phyloP scores from a whole-genome alignment of 2,888 invertebrate genomes.

The Dendrolimus pini region DNA sequence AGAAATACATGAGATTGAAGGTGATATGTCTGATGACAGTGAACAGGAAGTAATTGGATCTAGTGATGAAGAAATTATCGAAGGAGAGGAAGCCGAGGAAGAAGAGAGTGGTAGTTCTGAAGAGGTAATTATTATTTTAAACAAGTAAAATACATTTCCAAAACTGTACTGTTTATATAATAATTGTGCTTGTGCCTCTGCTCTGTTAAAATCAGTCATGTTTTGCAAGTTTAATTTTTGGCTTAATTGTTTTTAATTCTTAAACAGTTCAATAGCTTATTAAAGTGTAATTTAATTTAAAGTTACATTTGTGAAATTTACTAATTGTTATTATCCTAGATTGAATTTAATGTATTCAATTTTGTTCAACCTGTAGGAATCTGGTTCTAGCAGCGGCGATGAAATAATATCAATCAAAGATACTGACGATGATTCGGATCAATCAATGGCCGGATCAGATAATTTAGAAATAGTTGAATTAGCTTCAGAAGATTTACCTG shows the following conservation, averaged over 20 bases:
- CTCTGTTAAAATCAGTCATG: no score
- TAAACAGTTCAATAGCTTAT: no score
- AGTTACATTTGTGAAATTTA: not conserved
- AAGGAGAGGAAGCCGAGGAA: conserved; percentile 11
- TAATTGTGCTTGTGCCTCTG: no score
- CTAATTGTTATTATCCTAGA: conserved; percentile 2
- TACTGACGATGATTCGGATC: conserved; percentile 29
- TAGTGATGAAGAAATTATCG: conserved; percentile 16
- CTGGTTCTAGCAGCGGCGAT: conserved; percentile 21
- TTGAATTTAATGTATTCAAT: no score
- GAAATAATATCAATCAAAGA: conserved; percentile 45
- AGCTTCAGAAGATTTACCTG: conserved; percentile 10
- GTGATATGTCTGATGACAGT: conserved; percentile 45
- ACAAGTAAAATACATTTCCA: conserved; percentile 4
- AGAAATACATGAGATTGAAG: conserved; percentile 64
- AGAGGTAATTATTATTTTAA: conserved; percentile 14
- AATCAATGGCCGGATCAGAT: conserved; percentile 16
- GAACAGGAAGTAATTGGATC: conserved; percentile 14
- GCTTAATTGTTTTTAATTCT: no score
- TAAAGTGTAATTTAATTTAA: no score
- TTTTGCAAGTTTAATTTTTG: no score
- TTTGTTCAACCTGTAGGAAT: conserved; percentile 14
- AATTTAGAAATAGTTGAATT: conserved; percentile 28
- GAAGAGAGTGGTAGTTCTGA: conserved; percentile 19
- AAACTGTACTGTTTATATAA: no score